These are phyloP conservation scores for Heliangelus exortis DNA, from an alignment of 2,797 vertebrate species.

Conservation along the genomic window DNA sequence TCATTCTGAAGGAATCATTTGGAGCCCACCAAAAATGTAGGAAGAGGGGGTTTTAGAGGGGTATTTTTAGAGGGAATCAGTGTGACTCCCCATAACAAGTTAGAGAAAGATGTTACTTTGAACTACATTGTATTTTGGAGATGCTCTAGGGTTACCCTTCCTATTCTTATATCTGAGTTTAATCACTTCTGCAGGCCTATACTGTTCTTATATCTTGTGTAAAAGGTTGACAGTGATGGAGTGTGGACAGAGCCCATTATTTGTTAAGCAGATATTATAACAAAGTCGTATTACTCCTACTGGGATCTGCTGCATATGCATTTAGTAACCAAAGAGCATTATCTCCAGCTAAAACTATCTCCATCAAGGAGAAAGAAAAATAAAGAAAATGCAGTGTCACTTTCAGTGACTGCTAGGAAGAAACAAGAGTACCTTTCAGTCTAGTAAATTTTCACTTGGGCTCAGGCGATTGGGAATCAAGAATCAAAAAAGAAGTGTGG, in stretches of 20 bases:
- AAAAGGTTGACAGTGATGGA: background rate
- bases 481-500: background rate
- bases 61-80: background rate
- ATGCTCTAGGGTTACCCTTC: background rate
- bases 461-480: background rate
- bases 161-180: background rate
- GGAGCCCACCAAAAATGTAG: background rate
- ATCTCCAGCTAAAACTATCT: background rate
- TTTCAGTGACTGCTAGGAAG: background rate
- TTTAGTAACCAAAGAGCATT: background rate
- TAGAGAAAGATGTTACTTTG: background rate
- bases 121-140: background rate
- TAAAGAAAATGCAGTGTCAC: background rate
- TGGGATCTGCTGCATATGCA: background rate
- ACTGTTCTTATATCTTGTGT: background rate
- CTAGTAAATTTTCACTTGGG: background rate
- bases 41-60: no score
- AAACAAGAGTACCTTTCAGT: background rate
- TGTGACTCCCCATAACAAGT: background rate
- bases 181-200: background rate
- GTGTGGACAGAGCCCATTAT: background rate
- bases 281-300: background rate
- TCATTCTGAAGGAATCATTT: background rate
- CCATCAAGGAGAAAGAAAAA: background rate
- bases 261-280: background rate